phyloP scores from a whole-genome alignment of 2,797 vertebrate genomes.

The Coregonus ussuriensis region DNA sequence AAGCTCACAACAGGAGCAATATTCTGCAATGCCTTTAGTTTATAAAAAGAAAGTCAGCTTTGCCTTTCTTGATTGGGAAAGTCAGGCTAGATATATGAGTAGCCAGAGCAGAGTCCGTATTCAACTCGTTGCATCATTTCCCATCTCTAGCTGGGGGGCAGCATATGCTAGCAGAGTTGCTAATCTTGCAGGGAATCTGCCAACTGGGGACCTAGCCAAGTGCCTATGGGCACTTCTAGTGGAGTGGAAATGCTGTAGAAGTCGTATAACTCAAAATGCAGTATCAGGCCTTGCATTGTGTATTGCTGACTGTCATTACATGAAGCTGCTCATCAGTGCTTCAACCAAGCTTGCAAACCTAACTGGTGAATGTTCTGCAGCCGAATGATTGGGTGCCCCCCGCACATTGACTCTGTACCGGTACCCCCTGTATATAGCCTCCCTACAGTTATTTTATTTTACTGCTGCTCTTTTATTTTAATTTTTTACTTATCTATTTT shows the following conservation, averaged over 20 bases:
- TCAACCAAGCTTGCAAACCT: background rate
- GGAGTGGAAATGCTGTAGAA: slow-evolving; percentile 34
- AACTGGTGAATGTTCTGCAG: background rate
- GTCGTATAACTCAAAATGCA: slow-evolving; percentile 40
- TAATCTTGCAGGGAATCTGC: background rate
- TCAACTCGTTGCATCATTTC: background rate
- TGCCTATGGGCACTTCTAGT: slow-evolving; percentile 26
- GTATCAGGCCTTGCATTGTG: slow-evolving; percentile 30
- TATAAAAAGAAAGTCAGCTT: background rate
- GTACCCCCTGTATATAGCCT: too few species aligned
- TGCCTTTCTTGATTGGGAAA: background rate
- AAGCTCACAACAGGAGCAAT: background rate
- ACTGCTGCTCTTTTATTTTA: too few species aligned
- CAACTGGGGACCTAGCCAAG: background rate
- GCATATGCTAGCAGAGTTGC: slow-evolving; percentile 2
- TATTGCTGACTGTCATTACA: background rate
- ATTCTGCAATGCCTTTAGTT: background rate
- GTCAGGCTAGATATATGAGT: background rate
- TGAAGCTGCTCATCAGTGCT: background rate
- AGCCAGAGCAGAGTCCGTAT: background rate
- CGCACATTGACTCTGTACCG: too few species aligned
- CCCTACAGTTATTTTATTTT: too few species aligned
- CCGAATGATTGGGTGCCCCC: too few species aligned
- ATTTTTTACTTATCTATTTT: too few species aligned
- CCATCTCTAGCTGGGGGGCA: background rate